phyloP scores from a whole-genome alignment of 2,888 invertebrate genomes.

The Helleia helle region DNA sequence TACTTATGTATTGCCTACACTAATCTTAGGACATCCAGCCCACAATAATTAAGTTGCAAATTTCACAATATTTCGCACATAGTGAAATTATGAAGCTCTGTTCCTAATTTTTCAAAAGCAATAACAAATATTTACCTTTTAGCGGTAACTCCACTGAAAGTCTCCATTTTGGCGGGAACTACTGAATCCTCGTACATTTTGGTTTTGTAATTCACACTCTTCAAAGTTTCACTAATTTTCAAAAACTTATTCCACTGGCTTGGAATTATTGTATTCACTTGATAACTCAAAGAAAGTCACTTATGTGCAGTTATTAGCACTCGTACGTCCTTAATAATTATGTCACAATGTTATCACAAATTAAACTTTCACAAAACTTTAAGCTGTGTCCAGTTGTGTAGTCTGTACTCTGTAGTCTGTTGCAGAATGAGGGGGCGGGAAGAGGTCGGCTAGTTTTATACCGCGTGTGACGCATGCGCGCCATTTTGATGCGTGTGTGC shows the following conservation, averaged over 20 bases:
- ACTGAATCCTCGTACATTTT: conserved; percentile 64
- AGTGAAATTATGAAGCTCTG: too few relatives aligned
- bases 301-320: conserved; percentile 33
- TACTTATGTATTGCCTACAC: too few relatives aligned
- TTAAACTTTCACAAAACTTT: conserved; percentile 35
- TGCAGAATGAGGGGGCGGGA: conserved; percentile 35
- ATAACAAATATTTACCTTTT: conserved; percentile 43
- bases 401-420: conserved; percentile 31
- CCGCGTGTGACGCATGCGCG: conserved; percentile 31
- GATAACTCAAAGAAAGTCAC: too few relatives aligned
- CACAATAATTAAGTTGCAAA: too few relatives aligned
- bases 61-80: conserved; percentile 4
- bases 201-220: conserved; percentile 43
- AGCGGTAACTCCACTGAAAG: conserved; percentile 61
- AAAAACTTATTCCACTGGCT: conserved; percentile 32
- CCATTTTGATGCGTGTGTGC: conserved; percentile 11
- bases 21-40: too few relatives aligned
- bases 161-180: conserved; percentile 58
- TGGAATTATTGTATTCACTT: conserved; percentile 31
- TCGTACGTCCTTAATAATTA: conserved; percentile 26
- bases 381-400: conserved; percentile 36
- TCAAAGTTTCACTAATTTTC: conserved; percentile 46
- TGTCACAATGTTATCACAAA: conserved; percentile 69
- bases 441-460: conserved; percentile 37
- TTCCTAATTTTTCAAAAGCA: too few relatives aligned